Percentiles rank a stretch among this genome's conserved stretches.
phyloP scores from a whole-genome alignment of 2,888 invertebrate genomes.

The Spisula solida region DNA sequence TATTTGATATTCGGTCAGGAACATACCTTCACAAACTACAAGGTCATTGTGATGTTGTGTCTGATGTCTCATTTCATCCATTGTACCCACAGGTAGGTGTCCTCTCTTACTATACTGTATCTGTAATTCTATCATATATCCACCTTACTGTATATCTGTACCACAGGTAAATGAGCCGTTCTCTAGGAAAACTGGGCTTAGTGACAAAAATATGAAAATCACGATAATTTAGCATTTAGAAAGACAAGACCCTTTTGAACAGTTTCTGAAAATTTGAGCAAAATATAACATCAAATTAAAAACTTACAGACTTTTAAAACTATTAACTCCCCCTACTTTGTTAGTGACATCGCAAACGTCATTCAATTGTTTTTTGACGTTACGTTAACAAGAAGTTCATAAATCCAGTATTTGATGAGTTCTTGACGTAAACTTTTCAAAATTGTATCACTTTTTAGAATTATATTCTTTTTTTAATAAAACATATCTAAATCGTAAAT shows the following conservation, averaged over 20 bases:
- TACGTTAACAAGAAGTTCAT: too few species aligned
- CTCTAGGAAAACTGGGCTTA: background rate
- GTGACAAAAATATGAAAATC: background rate
- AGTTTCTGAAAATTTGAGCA: background rate
- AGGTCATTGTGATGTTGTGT: slow-evolving; percentile 86
- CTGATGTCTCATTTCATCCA: slow-evolving; percentile 86
- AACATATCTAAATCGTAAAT: too few species aligned
- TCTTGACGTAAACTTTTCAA: too few species aligned
- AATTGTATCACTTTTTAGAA: too few species aligned
- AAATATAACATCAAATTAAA: background rate
- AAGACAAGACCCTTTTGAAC: background rate
- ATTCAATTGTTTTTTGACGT: background rate
- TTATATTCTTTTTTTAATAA: too few species aligned
- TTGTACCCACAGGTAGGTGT: slow-evolving; percentile 75
- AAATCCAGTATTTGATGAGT: too few species aligned
- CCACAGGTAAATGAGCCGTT: too few species aligned
- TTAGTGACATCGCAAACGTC: background rate
- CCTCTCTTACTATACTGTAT: background rate
- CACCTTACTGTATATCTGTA: too few species aligned
- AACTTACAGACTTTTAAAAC: too few species aligned
- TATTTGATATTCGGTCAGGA: slow-evolving; percentile 86
- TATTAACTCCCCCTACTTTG: too few species aligned
- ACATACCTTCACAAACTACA: slow-evolving; percentile 84
- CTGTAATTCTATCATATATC: background rate
- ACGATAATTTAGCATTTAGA: background rate